phyloP scores from a whole-genome alignment of 2,888 invertebrate species.

The Mystacides longicornis region DNA sequence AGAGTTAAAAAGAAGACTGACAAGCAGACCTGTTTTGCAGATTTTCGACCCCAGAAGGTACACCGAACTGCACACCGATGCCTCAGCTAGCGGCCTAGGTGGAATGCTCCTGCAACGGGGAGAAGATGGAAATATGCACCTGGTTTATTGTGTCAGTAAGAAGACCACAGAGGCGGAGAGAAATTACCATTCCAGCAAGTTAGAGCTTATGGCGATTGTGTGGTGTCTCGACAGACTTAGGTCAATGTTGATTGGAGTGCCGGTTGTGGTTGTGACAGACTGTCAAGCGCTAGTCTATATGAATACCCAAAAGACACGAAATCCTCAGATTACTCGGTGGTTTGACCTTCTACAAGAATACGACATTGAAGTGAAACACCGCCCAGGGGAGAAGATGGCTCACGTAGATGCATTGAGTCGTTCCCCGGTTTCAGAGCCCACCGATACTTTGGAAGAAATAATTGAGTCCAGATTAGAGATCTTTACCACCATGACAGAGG shows the following conservation, averaged over 20 bases:
- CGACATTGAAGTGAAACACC: neutral
- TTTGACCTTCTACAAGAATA: conserved; percentile 2
- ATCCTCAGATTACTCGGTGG: neutral
- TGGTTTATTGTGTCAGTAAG: conserved; percentile 4
- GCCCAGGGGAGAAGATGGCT: neutral
- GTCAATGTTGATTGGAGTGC: neutral
- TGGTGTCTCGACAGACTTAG: neutral
- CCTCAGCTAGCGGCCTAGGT: neutral
- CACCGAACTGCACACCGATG: conserved; percentile 1
- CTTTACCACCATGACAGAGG: neutral
- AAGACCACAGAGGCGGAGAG: conserved; percentile 1
- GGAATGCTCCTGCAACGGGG: neutral
- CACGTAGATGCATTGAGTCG: conserved; percentile 1
- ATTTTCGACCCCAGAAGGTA: conserved; percentile 2
- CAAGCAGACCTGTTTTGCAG: neutral
- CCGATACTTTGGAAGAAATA: neutral
- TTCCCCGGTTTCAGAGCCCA: neutral
- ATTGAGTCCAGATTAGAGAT: neutral
- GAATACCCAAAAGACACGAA: neutral
- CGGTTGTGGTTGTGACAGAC: neutral
- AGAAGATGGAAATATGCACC: neutral
- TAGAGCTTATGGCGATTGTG: neutral
- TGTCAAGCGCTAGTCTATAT: neutral
- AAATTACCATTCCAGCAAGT: neutral
- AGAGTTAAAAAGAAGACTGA: neutral